Evolutionary conservation across 2,888 invertebrate species (phyloP), one percentile per base, ranked within the genome.

Genomic region (Aelia acuminata): DNA sequence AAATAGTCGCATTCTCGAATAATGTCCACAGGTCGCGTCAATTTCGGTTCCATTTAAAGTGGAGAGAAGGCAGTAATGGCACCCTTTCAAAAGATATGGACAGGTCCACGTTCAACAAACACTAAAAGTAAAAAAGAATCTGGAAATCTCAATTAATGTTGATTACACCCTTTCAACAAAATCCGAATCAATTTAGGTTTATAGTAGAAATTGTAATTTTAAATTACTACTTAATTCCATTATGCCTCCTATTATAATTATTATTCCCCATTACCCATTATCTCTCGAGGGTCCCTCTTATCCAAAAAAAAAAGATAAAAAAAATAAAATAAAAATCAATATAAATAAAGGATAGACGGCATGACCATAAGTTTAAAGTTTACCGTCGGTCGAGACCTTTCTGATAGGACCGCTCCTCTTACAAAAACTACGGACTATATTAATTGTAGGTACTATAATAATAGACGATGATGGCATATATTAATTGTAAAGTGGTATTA

Each of bases 401-500:
- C 18, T 26, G 63, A 8, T 1, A 15, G 31, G 63, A 18, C 63
- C 63, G 63, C 63, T 11, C 18, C 18, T 1, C 35, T 35, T 18
- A 70, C 31, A 70, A 70, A 70, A 70, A 70, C 31, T 70, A 70
- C 63, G 18, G 0, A 70, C 31, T 35, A 70, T 70, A 70, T 70
- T 70, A 70, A 70, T 70, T 70, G 35, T 70, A 35, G 31, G 11
- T n/a, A n/a, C n/a, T n/a, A n/a, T n/a, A n/a, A n/a, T n/a, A n/a
- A n/a, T n/a, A 35, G 63, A 70, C 20, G 31, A 70, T 70, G 63
- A 70, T 70, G 35, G 63, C 35, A 70, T 35, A 26, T 26, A 75
- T 75, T 75, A 80, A 80, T 80, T 80, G 80, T 80, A 80, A 43
- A 43, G 11, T 80, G 43, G 80, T 43, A 70, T 70, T 35, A 70